Base-by-base conservation (phyloP, 2,888 invertebrate species). In the Ophioninae sp. region DNA sequence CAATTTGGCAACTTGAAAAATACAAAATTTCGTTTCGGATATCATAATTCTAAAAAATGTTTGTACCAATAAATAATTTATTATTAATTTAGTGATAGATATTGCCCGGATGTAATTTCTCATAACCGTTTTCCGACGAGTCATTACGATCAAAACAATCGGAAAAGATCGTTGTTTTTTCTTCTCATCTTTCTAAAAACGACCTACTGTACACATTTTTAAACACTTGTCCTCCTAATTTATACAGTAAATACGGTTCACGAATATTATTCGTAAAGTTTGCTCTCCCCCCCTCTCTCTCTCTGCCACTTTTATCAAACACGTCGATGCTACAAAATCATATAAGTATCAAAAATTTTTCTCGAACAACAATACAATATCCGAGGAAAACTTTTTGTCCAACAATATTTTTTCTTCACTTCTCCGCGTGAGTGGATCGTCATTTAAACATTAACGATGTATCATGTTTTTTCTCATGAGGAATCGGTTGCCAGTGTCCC, bases 311-410 rank as follows among this genome's bases (percentile, higher is more conserved):
- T 72, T 61, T 61, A 72, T 72, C 72, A 72, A 72, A 72, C 39
- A 39, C 23, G 22, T 56, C 64, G 20, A 65, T 64, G 58, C 68
- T 65, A 78, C 68, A 69, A 82, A 82, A 68, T 73, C 37, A 73
- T 79, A 75, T 65, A 41, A 71, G 56, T 76, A 68, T 51, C n/a
- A 79, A 73, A 51, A 23, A 13, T 17, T 78, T 71, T 30, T 64
- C 51, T 75, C 59, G 58, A 75, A 58, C 39, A 67, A 65, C 75
- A 67, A 10, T 56, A 58, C 22, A 41, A 65, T 51, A 65, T 65
- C 65, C 63, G 65, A 75, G 13, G 37, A 75, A 67, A 75, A 67
- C 20, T 20, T 41, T 17, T 75, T 39, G 37, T 75, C 51, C 65
- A 75, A 75, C 65, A 65, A 75, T n/a, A 30, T 30, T 67, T 75